phyloP scores from a whole-genome alignment of 2,797 vertebrate genomes.

The Austrolebias charrua region DNA sequence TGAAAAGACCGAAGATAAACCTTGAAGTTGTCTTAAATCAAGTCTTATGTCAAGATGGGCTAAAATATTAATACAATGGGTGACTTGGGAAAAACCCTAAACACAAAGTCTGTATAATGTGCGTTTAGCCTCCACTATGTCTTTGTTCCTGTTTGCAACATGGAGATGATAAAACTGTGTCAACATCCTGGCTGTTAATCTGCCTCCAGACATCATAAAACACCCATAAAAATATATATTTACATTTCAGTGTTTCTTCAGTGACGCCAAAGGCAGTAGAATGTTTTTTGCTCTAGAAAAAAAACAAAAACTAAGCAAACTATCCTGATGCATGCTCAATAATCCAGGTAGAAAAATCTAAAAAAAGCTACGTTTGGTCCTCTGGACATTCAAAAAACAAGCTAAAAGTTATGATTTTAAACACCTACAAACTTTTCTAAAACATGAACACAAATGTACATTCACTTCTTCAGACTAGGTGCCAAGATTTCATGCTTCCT shows the following conservation, averaged over 20 bases:
- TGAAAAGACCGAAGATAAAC: no score
- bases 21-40: background rate
- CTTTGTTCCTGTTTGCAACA: constrained; percentile 47
- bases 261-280: constrained; percentile 39
- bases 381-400: background rate
- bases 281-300: constrained; percentile 3
- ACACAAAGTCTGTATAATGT: constrained; percentile 4
- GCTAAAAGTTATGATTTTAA: background rate
- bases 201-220: constrained; percentile 70
- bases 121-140: constrained; percentile 13
- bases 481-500: constrained; percentile 27
- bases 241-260: constrained; percentile 55
- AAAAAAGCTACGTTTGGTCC: no score
- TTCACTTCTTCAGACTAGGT: constrained; percentile 16
- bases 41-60: constrained; percentile 10
- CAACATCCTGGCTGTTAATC: constrained; percentile 76
- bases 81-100: constrained; percentile 15
- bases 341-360: no score
- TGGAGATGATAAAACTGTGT: constrained; percentile 70
- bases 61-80: constrained; percentile 5
- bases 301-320: constrained; percentile 9
- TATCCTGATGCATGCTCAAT: no score
- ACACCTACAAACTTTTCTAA: no score
- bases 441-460: constrained; percentile 7
- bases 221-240: constrained; percentile 51